Percentiles rank a stretch among this genome's conserved stretches.
Conservation (phyloP, 37 sponge, comb jelly and placozoan genomes). For the Axinella damicornis region DNA sequence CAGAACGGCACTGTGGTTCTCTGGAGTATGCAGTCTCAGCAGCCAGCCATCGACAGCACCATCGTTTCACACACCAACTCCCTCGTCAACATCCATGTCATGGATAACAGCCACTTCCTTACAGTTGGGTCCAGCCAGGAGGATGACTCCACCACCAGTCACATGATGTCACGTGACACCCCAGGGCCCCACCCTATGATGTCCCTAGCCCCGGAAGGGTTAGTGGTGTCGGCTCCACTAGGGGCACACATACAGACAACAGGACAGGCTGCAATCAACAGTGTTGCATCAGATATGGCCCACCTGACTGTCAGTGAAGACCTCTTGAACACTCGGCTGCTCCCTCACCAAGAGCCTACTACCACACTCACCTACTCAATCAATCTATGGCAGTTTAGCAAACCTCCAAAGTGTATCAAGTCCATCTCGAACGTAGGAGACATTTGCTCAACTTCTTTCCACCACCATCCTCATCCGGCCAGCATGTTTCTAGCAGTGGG, state of each 20-base stretch:
- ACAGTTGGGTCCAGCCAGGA: slow-evolving; percentile 39
- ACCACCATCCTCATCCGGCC: slow-evolving; percentile 32
- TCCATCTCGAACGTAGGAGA: slow-evolving; percentile 18
- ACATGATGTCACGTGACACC: too few relatives aligned
- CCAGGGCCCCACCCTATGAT: too few relatives aligned
- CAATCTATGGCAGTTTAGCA: slow-evolving; percentile 57
- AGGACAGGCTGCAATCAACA: too few relatives aligned
- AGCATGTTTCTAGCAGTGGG: slow-evolving; percentile 65
- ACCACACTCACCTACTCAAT: not conserved
- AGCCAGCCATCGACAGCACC: slow-evolving; percentile 27
- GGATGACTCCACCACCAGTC: not conserved
- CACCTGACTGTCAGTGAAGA: slow-evolving; percentile 3
- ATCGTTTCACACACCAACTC: slow-evolving; percentile 31
- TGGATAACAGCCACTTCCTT: slow-evolving; percentile 44
- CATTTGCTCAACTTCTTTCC: slow-evolving; percentile 29
- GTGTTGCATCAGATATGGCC: not conserved
- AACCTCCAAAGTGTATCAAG: slow-evolving; percentile 25
- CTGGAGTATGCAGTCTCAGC: slow-evolving; percentile 65
- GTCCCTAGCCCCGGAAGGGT: too few relatives aligned
- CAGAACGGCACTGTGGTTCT: slow-evolving; percentile 32
- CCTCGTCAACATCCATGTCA: slow-evolving; percentile 48
- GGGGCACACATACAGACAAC: too few relatives aligned
- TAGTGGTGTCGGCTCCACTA: too few relatives aligned
- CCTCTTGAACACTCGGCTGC: not conserved
- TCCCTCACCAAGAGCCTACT: not conserved